Conservation (phyloP, 2,113 vertebrate genomes). For the Phasianus colchicus region DNA sequence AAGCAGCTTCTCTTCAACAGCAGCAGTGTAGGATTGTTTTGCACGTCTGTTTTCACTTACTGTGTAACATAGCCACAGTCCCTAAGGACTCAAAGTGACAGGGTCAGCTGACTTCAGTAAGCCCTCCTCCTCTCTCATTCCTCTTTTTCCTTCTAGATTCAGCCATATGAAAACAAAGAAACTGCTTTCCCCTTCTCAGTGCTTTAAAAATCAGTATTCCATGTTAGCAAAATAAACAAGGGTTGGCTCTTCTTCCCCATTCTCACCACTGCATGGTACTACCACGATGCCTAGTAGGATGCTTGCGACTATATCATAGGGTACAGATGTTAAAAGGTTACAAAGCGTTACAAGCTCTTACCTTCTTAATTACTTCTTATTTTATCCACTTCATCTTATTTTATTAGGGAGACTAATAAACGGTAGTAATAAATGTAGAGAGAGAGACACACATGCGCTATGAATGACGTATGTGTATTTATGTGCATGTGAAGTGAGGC, state of each 20-base stretch:
- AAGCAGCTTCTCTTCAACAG: background rate
- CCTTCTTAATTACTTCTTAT: background rate
- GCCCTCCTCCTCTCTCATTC: background rate
- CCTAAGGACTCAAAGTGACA: background rate
- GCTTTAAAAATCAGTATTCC: background rate
- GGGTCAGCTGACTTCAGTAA: background rate
- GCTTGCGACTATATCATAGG: background rate
- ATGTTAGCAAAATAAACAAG: background rate
- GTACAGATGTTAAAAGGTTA: background rate
- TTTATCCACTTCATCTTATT: background rate
- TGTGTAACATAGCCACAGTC: background rate
- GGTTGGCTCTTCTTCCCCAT: background rate
- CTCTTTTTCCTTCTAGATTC: background rate
- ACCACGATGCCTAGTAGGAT: rapidly evolving
- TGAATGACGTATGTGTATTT: background rate
- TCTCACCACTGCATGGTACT: background rate
- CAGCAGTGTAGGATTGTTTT: background rate
- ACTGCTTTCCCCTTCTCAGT: background rate
- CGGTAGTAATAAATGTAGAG: background rate
- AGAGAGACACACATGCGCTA: background rate
- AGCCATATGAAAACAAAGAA: background rate
- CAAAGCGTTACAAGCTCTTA: background rate
- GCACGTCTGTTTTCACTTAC: background rate
- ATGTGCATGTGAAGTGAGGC: background rate
- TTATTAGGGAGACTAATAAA: background rate